A percentile compares a stretch with the other conserved stretches of the same genome.
phyloP scores from a whole-genome alignment of 1,140 invertebrate species.

The Pseudoatta argentina region DNA sequence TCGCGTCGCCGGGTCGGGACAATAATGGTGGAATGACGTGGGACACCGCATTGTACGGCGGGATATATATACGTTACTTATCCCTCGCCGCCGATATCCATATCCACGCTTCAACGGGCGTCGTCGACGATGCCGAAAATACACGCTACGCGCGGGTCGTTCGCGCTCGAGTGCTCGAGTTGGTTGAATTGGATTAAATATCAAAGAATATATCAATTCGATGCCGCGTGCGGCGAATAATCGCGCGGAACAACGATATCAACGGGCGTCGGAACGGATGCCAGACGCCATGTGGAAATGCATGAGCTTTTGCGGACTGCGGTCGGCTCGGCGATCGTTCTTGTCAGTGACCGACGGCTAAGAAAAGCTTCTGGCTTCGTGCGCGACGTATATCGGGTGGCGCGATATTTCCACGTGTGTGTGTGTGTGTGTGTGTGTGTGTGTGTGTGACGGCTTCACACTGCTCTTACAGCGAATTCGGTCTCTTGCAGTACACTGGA shows the following conservation, averaged over 20 bases:
- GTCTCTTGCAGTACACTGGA: no score
- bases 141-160: constrained; percentile 12
- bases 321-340: constrained; percentile 8
- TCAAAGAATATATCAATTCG: neutral
- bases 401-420: constrained; percentile 15
- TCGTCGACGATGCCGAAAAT: constrained; percentile 17
- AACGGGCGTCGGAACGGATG: neutral
- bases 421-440: neutral
- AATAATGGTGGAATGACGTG: neutral
- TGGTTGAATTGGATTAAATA: neutral
- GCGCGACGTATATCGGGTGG: constrained; percentile 44
- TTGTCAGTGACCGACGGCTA: constrained; percentile 64
- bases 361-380: constrained; percentile 55
- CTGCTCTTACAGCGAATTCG: neutral
- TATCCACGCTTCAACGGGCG: constrained; percentile 13
- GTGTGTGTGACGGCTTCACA: no score
- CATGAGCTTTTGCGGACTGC: constrained; percentile 9
- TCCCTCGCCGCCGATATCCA: neutral
- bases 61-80: constrained; percentile 30
- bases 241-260: constrained; percentile 13
- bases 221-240: neutral
- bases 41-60: neutral
- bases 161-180: neutral
- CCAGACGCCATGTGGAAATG: constrained; percentile 34
- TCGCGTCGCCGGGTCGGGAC: constrained; percentile 21